Base-by-base conservation (phyloP, 2,797 vertebrate genomes). In the Sitta carolinensis region DNA sequence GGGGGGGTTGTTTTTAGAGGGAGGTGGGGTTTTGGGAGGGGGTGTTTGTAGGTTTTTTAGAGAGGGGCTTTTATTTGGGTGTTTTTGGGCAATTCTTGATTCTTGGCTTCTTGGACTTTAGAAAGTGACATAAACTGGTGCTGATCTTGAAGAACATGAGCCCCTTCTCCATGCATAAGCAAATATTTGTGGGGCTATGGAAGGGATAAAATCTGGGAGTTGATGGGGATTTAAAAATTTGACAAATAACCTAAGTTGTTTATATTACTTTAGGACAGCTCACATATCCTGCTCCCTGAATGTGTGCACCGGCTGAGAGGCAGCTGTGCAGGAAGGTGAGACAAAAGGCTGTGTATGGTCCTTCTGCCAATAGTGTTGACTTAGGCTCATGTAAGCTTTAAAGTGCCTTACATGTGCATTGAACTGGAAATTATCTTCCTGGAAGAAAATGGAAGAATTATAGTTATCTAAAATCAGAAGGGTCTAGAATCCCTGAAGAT, bases 401-500 rank as follows among this genome's bases (percentile, higher is more conserved):
- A 76, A 51, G 43, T 80, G 43, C 51, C 62, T 75, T 3, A 84
- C 22, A 2, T 48, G 21, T 57, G 30, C 16, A 8, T 36, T 4
- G 30, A 83, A 64, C 59, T 88, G 85, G 82, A 91, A 83, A 66
- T 74, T 64, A 80, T 22, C 36, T 80, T 77, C 32, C 62, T 66
- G 55, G 47, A 54, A 83, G 64, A 72, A 92, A 90, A 43, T 26
- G 32, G 45, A 89, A 79, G 75, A 79, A 80, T 85, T 89, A n/a
- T 0, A 78, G 30, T 91, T 85, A 77, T 27, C 68, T 77, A 51
- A 91, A 89, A 75, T 78, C 66, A 78, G 76, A 64, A 67, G 29
- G 23, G 17, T 59, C 85, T 93, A 72, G 73, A 93, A 84, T 85
- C 30, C n/a, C 27, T 78, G 74, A 88, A 72, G 67, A 88, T 74